A percentile compares a stretch with the other conserved stretches of the same genome.
phyloP scores from a whole-genome alignment of 1,140 invertebrate species.

The Brachionus koreanus region DNA sequence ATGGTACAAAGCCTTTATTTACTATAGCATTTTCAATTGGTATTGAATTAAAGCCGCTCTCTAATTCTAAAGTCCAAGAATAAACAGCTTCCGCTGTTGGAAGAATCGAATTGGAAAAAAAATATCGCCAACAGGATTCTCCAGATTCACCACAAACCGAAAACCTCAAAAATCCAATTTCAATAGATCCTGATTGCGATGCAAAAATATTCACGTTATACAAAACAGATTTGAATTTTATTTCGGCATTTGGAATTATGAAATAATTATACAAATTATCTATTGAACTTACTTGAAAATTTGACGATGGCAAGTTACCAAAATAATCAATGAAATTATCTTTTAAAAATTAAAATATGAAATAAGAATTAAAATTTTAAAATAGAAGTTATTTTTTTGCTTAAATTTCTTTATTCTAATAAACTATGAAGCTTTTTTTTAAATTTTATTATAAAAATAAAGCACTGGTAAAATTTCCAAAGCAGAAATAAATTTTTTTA shows the following conservation, averaged over 20 bases:
- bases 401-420: too few species aligned
- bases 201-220: not conserved
- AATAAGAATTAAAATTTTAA: not conserved
- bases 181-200: not conserved
- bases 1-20: not conserved
- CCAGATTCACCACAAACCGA: not conserved
- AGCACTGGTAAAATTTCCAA: too few species aligned
- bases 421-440: too few species aligned
- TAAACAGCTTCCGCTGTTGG: not conserved
- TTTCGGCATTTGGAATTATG: not conserved
- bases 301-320: not conserved
- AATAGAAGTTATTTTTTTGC: too few species aligned
- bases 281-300: not conserved
- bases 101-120: not conserved
- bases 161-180: not conserved
- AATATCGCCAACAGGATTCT: constrained; percentile 2
- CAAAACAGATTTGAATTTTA: not conserved
- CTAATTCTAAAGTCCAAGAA: not conserved
- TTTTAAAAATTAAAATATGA: not conserved
- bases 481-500: too few species aligned
- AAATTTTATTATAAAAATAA: too few species aligned
- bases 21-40: not conserved
- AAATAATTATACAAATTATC: not conserved
- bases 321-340: not conserved
- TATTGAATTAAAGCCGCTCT: not conserved